These are phyloP conservation scores for Halocynthia aurantium DNA, from an alignment of 23 tunicate species.

Conservation along the genomic window DNA sequence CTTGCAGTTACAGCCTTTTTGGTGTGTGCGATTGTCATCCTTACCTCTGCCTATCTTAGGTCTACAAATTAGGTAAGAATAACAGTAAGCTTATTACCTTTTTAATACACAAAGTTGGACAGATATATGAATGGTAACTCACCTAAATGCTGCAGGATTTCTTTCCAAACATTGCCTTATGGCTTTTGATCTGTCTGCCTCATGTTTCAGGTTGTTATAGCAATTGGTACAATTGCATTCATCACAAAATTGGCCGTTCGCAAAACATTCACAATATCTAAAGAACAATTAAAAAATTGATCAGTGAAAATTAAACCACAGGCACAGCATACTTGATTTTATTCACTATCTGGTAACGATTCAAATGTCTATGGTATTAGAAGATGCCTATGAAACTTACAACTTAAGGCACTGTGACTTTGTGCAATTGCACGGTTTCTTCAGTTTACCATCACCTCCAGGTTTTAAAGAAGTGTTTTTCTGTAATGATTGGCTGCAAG, in stretches of 20 bases:
- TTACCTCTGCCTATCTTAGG: conserved; percentile 91
- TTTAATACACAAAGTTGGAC: too few species aligned
- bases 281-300: neutral
- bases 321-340: neutral
- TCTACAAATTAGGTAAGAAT: neutral
- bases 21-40: conserved; percentile 87
- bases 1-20: conserved; percentile 96
- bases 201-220: conserved; percentile 74
- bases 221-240: conserved; percentile 90
- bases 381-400: conserved; percentile 14
- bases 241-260: conserved; percentile 94
- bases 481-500: conserved; percentile 1
- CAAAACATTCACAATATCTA: conserved; percentile 89
- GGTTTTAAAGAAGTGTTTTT: conserved; percentile 1
- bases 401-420: conserved; percentile 90
- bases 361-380: neutral
- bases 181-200: conserved; percentile 81
- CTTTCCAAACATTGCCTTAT: conserved; percentile 79
- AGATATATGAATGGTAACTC: neutral
- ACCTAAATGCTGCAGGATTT: conserved; percentile 79
- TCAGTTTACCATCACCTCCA: conserved; percentile 40
- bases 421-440: conserved; percentile 93
- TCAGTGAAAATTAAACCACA: neutral
- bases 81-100: too few species aligned
- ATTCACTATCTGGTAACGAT: neutral